phyloP scores from a whole-genome alignment of 2,797 vertebrate genomes.

The Diglossa cyanea region DNA sequence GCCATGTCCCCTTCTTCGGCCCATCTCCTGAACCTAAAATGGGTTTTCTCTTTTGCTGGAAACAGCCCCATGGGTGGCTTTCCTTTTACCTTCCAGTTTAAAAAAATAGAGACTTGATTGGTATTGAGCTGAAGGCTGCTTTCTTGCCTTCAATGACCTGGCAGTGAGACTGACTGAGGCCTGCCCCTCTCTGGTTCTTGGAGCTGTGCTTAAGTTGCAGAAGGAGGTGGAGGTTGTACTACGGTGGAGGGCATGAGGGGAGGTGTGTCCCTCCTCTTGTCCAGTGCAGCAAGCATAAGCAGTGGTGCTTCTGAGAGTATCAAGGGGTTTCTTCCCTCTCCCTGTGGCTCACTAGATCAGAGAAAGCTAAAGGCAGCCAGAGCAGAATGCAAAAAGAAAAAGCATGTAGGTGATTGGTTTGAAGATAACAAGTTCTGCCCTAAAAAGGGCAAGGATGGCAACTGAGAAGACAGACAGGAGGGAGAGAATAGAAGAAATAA shows the following conservation, averaged over 20 bases:
- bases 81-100: background rate
- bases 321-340: background rate
- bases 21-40: background rate
- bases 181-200: background rate
- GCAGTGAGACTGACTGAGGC: background rate
- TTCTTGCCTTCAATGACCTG: background rate
- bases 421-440: background rate
- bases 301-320: background rate
- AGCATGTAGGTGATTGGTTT: background rate
- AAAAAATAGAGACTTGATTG: background rate
- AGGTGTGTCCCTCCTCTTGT: background rate
- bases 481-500: background rate
- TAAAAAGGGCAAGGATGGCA: background rate
- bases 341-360: background rate
- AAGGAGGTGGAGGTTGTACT: background rate
- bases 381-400: background rate
- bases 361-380: background rate
- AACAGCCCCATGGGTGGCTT: background rate
- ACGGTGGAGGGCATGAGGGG: rapidly evolving
- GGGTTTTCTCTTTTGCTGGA: background rate
- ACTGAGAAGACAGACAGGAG: background rate
- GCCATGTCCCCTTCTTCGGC: background rate
- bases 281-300: background rate
- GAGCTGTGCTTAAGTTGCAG: background rate
- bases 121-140: background rate